Evolutionary conservation across 2,888 invertebrate species (phyloP).

Genomic region (Troides oblongomaculatus): DNA sequence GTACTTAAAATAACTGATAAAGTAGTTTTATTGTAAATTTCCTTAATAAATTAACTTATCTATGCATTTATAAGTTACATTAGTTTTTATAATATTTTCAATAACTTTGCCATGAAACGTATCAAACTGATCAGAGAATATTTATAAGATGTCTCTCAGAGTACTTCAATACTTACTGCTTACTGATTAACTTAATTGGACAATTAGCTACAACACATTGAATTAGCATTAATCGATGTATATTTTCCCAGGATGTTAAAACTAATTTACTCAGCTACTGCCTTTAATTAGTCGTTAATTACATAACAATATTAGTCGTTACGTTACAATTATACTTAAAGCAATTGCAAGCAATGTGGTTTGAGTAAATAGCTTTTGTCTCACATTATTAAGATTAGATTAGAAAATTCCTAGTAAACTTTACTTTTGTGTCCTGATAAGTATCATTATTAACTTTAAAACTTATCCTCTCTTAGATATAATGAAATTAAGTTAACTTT

Average conservation of each 20-base stretch:
- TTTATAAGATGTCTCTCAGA: no score
- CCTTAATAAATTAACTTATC: no score
- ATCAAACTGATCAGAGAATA: no score
- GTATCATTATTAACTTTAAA: background rate
- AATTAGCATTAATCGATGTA: background rate
- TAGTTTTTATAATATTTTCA: no score
- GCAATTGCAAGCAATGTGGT: constrained; percentile 1
- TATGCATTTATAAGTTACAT: no score
- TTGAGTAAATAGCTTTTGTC: constrained; percentile 1
- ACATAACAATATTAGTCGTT: constrained; percentile 2
- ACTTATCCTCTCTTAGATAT: background rate
- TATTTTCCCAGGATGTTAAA: background rate
- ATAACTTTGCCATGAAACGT: no score
- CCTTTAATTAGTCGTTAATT: background rate
- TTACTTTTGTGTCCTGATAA: background rate
- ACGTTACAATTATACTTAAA: constrained; percentile 4
- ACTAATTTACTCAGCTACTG: background rate
- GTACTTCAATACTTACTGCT: background rate
- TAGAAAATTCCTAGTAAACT: background rate
- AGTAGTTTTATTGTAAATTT: no score
- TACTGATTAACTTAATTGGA: background rate
- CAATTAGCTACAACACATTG: background rate
- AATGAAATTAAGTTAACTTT: background rate
- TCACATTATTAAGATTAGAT: constrained; percentile 21
- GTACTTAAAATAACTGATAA: no score